phyloP scores from a whole-genome alignment of 1,140 invertebrate genomes.

The Dryas iulia region DNA sequence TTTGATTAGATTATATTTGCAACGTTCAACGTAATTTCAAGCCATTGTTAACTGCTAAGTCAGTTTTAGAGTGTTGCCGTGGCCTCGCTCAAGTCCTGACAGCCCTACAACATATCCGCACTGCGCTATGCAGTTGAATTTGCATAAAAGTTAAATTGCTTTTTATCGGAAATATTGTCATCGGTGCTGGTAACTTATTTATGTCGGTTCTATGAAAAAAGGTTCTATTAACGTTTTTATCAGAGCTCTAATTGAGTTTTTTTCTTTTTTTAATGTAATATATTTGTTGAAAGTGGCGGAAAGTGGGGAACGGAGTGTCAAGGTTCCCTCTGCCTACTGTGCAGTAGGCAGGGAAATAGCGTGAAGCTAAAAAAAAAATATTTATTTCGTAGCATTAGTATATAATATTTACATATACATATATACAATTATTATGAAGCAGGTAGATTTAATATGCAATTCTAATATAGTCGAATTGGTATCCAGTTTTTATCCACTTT shows the following conservation, averaged over 20 bases:
- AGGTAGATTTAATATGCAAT: too few species aligned
- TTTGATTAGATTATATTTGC: too few species aligned
- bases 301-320: too few species aligned
- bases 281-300: too few species aligned
- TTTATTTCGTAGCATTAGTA: too few species aligned
- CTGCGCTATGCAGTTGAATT: slow-evolving; percentile 2
- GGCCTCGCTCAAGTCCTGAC: neutral
- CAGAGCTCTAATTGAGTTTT: neutral
- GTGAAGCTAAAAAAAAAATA: too few species aligned
- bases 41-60: neutral
- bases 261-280: neutral
- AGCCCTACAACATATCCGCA: slow-evolving; percentile 1
- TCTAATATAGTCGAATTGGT: too few species aligned
- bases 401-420: too few species aligned
- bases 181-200: neutral
- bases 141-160: slow-evolving; percentile 2
- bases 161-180: neutral
- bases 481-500: too few species aligned
- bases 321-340: too few species aligned
- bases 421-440: too few species aligned
- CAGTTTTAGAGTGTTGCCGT: neutral
- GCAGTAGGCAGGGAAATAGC: too few species aligned
- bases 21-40: neutral
- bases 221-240: neutral
- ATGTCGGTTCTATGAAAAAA: neutral